These are phyloP conservation scores for Drosophila anomalata DNA, from an alignment of 2,888 invertebrate genomes.

Conservation along the genomic window DNA sequence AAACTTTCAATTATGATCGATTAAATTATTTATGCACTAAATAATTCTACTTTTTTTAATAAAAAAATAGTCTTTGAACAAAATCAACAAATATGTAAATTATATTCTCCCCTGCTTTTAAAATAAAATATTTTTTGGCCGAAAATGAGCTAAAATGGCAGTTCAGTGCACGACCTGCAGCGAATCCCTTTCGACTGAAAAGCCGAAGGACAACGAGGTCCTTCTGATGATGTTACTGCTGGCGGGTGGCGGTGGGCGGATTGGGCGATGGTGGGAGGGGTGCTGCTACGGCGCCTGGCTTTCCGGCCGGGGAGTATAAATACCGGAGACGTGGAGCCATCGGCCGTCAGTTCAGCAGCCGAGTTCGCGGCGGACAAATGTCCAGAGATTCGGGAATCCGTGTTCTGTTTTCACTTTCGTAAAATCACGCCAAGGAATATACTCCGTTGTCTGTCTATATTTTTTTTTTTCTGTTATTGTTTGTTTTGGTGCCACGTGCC, in stretches of 20 bases:
- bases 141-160: neutral
- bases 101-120: too few species aligned
- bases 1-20: too few species aligned
- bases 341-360: conserved; percentile 82
- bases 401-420: neutral
- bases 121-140: neutral
- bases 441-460: neutral
- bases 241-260: neutral
- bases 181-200: conserved; percentile 25
- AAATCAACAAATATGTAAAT: too few species aligned
- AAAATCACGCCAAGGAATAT: conserved; percentile 3
- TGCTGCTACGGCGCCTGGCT: conserved; percentile 21
- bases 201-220: conserved; percentile 13
- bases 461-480: neutral
- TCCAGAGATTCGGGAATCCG: conserved; percentile 6
- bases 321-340: conserved; percentile 78
- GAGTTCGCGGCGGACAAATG: conserved; percentile 71
- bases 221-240: conserved; percentile 1
- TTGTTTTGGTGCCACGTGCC: conserved; percentile 14
- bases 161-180: neutral
- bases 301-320: conserved; percentile 77
- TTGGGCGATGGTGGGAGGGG: neutral
- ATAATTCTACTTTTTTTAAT: too few species aligned
- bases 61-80: too few species aligned
- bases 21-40: too few species aligned